Percentiles rank a stretch among this genome's conserved stretches.
phyloP scores from a whole-genome alignment of 1,140 invertebrate species.

The Pemphigus obesinymphae region DNA sequence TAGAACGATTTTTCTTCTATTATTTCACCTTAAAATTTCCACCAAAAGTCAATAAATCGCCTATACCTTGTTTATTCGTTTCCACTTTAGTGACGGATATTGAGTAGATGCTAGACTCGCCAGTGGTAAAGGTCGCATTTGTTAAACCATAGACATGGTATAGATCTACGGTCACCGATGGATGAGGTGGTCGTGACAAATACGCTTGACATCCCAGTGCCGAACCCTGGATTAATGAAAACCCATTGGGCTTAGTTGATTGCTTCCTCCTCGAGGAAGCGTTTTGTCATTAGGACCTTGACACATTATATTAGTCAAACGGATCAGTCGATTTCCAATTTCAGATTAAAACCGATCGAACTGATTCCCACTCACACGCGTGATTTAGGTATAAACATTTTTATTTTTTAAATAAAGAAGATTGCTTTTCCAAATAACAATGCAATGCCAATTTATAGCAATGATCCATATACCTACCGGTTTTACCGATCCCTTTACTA shows the following conservation, averaged over 20 bases:
- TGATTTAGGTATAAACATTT: conserved; percentile 27
- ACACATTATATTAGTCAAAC: conserved; percentile 40
- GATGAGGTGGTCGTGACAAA: conserved; percentile 33
- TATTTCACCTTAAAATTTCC: not conserved
- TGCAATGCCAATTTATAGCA: not conserved
- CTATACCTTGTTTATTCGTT: conserved; percentile 22
- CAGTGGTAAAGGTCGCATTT: conserved; percentile 22
- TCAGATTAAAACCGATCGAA: conserved; percentile 22
- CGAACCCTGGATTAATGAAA: conserved; percentile 39
- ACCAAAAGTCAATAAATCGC: not conserved
- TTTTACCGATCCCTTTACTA: not conserved
- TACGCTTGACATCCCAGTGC: conserved; percentile 30
- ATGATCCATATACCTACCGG: not conserved
- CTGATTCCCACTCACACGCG: conserved; percentile 2
- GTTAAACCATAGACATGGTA: conserved; percentile 4
- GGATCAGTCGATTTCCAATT: conserved; percentile 35
- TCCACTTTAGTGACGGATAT: conserved; percentile 14
- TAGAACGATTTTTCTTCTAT: not conserved
- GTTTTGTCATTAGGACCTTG: conserved; percentile 38
- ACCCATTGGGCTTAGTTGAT: conserved; percentile 36
- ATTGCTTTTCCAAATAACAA: not conserved
- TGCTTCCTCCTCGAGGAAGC: conserved; percentile 15
- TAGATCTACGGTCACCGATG: not conserved
- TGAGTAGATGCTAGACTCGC: conserved; percentile 1
- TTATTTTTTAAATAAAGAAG: not conserved